Conservation (phyloP, 2,888 invertebrate species). For the Ryuthela nishihirai region DNA sequence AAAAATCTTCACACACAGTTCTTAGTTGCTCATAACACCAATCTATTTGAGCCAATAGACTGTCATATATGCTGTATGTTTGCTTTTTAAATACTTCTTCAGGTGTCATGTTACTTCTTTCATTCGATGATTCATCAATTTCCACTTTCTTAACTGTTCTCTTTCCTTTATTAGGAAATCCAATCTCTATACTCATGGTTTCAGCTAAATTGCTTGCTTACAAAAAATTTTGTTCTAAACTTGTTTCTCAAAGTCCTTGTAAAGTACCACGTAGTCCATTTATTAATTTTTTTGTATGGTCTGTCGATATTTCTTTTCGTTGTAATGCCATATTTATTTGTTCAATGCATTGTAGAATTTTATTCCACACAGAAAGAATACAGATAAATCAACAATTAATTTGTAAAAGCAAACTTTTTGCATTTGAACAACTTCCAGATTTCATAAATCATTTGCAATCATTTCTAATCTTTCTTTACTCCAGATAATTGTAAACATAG, state of each 20-base stretch:
- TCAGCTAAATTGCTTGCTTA: background rate
- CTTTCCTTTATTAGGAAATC: background rate
- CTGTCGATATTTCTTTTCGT: background rate
- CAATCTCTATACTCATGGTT: background rate
- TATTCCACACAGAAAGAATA: too few species aligned
- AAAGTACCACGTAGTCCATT: constrained; percentile 1
- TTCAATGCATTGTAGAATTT: constrained; percentile 3
- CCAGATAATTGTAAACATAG: background rate
- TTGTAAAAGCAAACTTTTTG: background rate
- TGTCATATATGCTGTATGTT: background rate
- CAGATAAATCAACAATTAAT: background rate
- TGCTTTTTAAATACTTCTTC: constrained; percentile 4
- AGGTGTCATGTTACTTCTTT: constrained; percentile 1
- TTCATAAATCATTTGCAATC: constrained; percentile 1
- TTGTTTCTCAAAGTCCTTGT: background rate
- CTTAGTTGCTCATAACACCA: background rate
- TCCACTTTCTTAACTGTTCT: constrained; percentile 5
- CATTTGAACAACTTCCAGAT: background rate
- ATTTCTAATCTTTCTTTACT: constrained; percentile 7
- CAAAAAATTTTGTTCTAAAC: constrained; percentile 1
- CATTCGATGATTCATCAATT: constrained; percentile 2
- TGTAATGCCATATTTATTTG: constrained; percentile 6
- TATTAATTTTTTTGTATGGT: background rate
- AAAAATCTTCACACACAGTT: constrained; percentile 3
- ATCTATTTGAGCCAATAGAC: background rate